phyloP scores from a whole-genome alignment of 2,797 vertebrate species.

The Serranus cabrilla region DNA sequence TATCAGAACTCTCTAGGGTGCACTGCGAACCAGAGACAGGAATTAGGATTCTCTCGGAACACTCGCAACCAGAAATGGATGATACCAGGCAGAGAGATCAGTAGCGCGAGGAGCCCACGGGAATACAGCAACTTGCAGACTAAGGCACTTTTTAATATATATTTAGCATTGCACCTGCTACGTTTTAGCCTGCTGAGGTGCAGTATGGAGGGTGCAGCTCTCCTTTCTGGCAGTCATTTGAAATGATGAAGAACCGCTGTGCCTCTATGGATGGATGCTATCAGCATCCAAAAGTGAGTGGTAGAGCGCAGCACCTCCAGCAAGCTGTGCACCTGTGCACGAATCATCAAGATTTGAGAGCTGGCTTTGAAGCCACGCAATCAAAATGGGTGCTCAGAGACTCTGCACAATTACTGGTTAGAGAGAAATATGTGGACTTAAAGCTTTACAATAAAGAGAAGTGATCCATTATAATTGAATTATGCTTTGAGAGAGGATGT shows the following conservation, averaged over 20 bases:
- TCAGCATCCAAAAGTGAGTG: constrained; percentile 41
- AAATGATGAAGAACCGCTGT: constrained; percentile 73
- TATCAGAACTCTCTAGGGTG: constrained; percentile 88
- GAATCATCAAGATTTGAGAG: constrained; percentile 43
- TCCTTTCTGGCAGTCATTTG: constrained; percentile 65
- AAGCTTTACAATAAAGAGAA: constrained; percentile 21
- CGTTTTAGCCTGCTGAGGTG: constrained; percentile 68
- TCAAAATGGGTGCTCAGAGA: constrained; percentile 29
- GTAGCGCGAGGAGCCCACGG: constrained; percentile 77
- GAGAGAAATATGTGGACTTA: constrained; percentile 22
- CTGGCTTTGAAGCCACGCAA: constrained; percentile 24
- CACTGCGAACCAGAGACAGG: constrained; percentile 91
- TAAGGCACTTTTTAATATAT: constrained; percentile 85
- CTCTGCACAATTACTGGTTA: constrained; percentile 20
- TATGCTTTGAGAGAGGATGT: constrained; percentile 4
- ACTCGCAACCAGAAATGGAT: constrained; percentile 86
- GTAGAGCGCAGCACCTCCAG: constrained; percentile 35
- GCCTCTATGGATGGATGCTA: constrained; percentile 54
- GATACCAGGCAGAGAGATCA: constrained; percentile 84
- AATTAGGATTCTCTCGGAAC: constrained; percentile 89
- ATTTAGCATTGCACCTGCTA: constrained; percentile 87
- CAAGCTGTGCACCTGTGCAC: constrained; percentile 58
- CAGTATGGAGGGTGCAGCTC: constrained; percentile 56
- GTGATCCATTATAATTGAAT: constrained; percentile 2
- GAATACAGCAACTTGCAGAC: constrained; percentile 83